Evolutionary conservation across 2,888 invertebrate species (phyloP).

Genomic region (Platypus cylindrus): DNA sequence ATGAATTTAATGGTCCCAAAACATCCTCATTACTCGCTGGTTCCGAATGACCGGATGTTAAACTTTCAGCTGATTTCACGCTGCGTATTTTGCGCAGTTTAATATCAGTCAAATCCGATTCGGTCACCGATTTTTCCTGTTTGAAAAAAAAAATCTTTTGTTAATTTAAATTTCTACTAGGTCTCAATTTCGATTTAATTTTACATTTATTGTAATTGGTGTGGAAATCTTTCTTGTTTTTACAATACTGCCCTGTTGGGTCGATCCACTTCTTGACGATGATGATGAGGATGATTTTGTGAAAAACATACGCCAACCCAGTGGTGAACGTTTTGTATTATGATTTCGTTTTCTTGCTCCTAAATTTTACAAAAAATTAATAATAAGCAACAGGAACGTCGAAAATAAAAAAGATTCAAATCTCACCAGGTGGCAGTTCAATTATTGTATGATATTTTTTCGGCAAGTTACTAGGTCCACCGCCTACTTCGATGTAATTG

Average conservation of each 20-base stretch:
- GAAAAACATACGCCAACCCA: conserved; percentile 73
- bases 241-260: conserved; percentile 29
- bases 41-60: conserved; percentile 39
- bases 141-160: not conserved
- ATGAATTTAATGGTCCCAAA: conserved; percentile 36
- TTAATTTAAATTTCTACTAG: not conserved
- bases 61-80: conserved; percentile 59
- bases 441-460: conserved; percentile 84
- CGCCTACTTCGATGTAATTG: conserved; percentile 63
- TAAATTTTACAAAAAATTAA: conserved; percentile 11
- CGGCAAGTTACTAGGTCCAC: conserved; percentile 64
- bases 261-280: too few relatives aligned
- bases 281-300: conserved; percentile 39
- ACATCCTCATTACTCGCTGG: conserved; percentile 31
- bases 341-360: conserved; percentile 46
- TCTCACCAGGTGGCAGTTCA: conserved; percentile 53
- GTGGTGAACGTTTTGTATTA: conserved; percentile 54
- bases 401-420: not conserved
- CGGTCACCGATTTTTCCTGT: conserved; percentile 34
- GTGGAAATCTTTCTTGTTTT: conserved; percentile 40
- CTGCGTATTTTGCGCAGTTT: conserved; percentile 45
- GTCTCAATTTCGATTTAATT: conserved; percentile 3
- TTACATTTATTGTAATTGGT: conserved; percentile 30
- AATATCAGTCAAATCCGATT: conserved; percentile 33
- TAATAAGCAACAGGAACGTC: too few relatives aligned